Evolutionary conservation across 2,888 invertebrate species (phyloP).

Genomic region (Folsomia candida): DNA sequence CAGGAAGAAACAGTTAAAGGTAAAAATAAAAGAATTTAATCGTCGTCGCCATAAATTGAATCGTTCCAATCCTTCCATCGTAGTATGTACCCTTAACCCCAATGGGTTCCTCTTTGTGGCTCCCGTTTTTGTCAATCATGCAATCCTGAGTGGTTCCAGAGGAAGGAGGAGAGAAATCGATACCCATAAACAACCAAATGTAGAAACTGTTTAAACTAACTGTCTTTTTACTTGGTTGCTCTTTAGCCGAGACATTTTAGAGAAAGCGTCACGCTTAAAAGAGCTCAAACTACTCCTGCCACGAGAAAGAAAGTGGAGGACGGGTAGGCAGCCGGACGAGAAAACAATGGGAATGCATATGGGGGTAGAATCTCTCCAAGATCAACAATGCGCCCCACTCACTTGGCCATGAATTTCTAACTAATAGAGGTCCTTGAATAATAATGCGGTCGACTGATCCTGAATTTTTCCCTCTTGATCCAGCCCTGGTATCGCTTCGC

Average conservation of each 20-base stretch:
- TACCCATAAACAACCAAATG: neutral
- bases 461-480: no score
- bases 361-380: neutral
- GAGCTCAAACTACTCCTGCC: neutral
- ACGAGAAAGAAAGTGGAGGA: neutral
- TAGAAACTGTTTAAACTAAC: no score
- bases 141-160: neutral
- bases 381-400: neutral
- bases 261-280: no score
- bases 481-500: no score
- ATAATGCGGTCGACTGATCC: no score
- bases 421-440: neutral
- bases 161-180: neutral
- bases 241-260: no score
- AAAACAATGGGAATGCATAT: neutral
- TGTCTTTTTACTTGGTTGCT: no score
- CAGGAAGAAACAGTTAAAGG: neutral
- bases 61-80: neutral
- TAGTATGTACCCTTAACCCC: neutral
- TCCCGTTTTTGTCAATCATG: neutral
- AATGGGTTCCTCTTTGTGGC: neutral
- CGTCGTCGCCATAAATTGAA: neutral
- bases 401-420: neutral
- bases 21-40: neutral
- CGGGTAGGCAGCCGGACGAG: neutral